phyloP scores from a whole-genome alignment of 2,797 vertebrate species.

The Helarctos malayanus region DNA sequence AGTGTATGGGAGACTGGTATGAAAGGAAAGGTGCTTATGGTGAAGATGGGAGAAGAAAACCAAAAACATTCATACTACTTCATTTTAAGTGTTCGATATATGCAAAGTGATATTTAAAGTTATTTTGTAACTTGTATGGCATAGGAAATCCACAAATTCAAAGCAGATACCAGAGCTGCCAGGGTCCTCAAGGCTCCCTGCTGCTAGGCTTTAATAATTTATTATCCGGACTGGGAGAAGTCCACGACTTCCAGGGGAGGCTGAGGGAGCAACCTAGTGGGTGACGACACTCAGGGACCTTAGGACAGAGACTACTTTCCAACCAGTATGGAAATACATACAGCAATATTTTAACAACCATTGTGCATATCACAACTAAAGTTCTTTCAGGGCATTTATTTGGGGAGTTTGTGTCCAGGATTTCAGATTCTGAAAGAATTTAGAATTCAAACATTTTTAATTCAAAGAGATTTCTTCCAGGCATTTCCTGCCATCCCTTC shows the following conservation, averaged over 20 bases:
- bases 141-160: constrained; percentile 20
- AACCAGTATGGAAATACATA: background rate
- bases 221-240: background rate
- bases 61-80: background rate
- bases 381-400: background rate
- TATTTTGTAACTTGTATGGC: background rate
- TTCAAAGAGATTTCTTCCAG: background rate
- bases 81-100: background rate
- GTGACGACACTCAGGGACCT: background rate
- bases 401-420: background rate
- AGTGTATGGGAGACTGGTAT: background rate
- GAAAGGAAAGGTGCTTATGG: background rate
- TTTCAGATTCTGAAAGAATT: constrained; percentile 3
- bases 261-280: background rate
- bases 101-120: background rate
- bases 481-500: background rate
- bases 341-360: background rate
- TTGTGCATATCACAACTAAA: background rate
- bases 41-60: background rate
- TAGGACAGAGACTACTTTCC: background rate
- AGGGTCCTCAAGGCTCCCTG: background rate
- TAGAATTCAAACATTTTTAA: background rate
- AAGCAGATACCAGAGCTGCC: background rate
- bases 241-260: background rate
- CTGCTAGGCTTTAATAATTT: background rate